Base-by-base conservation (phyloP, 2,113 vertebrate genomes). In the Chroicocephalus ridibundus region DNA sequence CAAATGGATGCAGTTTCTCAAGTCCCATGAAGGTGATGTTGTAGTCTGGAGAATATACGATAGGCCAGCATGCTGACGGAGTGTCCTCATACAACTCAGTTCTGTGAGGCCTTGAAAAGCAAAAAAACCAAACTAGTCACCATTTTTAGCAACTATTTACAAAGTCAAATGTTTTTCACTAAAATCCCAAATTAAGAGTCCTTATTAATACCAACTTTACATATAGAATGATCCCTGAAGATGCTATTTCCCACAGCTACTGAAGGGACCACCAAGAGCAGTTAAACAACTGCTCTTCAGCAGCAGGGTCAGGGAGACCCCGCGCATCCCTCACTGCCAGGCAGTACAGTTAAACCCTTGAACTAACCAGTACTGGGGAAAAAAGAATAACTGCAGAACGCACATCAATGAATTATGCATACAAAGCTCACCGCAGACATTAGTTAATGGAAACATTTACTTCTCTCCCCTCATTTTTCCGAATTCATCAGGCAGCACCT, bases 11-110 rank as follows among this genome's bases (percentile, higher is more conserved):
- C 62, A 99, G 98, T 82, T 99, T 99, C 96, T 99, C 99, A 60
- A 99, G 96, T 65, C 99, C 99, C 98, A 99, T 97, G 93, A 99
- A 99, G 27, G 99, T 99, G 97, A 99, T 99, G 98, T 99, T 99
- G 97, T 99, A 99, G 69, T 98, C 98, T 3, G 99, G 98, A 19
- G 99, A 99, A 93, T 99, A 99, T 24, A 99, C 98, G 9, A 99
- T 99, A 34, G 99, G 99, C 98, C 99, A 98, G 46, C 98, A 98
- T 74, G 97, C 96, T 61, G 92, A 34, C 0, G 99, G 98, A 76
- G 98, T 88, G 19, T 98, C 97, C 66, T 96, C 65, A 85, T 99
- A 99, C 69, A 99, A 91, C 65, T 98, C 98, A 2, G 98, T 99
- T 71, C 82, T 71, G 97, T 99, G 99, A 87, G 98, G 97, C 97